phyloP scores from a whole-genome alignment of 2,888 invertebrate species.

The Sesia apiformis region DNA sequence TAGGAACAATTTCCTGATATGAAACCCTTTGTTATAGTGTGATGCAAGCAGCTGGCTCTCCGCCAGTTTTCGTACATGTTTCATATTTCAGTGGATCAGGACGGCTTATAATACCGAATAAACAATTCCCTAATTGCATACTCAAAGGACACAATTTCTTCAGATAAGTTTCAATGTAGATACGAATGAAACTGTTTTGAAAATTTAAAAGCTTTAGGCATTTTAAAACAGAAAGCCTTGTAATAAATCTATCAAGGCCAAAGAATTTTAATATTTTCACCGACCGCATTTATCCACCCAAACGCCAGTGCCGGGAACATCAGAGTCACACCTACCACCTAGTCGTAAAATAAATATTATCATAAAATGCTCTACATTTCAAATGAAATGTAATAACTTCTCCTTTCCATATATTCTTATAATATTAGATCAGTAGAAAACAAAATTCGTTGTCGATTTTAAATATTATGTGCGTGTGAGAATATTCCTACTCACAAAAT shows the following conservation, averaged over 20 bases:
- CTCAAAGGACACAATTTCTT: background rate
- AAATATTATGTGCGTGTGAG: no score
- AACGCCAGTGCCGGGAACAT: background rate
- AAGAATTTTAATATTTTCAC: background rate
- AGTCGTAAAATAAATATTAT: no score
- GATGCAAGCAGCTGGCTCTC: constrained; percentile 59
- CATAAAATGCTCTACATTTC: no score
- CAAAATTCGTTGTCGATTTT: no score
- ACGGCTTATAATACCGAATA: constrained; percentile 30
- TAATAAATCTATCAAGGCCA: background rate
- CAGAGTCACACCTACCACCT: no score
- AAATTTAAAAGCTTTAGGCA: background rate
- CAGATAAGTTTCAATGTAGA: background rate
- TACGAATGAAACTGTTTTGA: background rate
- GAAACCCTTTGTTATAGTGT: constrained; percentile 62
- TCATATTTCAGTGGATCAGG: constrained; percentile 66
- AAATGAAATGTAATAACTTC: no score
- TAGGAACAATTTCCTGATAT: constrained; percentile 62
- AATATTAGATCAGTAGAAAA: no score
- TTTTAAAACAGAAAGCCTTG: background rate
- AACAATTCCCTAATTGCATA: background rate
- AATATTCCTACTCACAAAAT: no score
- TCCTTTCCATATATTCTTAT: no score
- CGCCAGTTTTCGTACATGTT: constrained; percentile 58
- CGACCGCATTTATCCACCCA: background rate